Evolutionary conservation across 2,797 vertebrate species (phyloP).

Genomic region (Lepidocolaptes lacrymiger): DNA sequence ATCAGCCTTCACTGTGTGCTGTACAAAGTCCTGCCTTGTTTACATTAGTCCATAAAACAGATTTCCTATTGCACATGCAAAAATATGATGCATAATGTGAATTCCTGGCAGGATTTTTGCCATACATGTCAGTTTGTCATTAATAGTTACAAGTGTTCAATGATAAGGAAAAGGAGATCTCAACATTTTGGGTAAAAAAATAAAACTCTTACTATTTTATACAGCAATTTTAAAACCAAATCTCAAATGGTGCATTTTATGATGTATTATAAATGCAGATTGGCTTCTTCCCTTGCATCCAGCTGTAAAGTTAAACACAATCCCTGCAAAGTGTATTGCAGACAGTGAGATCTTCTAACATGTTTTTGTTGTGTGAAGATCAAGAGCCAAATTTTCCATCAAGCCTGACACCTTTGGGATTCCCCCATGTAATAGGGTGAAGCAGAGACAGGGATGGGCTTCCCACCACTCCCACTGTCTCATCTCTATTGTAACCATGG

Average conservation of each 20-base stretch:
- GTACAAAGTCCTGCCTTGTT: neutral
- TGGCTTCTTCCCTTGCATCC: neutral
- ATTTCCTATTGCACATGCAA: neutral
- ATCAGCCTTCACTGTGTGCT: neutral
- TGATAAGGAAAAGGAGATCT: neutral
- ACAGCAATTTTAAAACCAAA: neutral
- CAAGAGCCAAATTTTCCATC: neutral
- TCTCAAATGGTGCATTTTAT: neutral
- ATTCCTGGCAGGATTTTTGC: neutral
- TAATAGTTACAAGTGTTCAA: neutral
- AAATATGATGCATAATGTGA: neutral
- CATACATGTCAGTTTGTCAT: neutral
- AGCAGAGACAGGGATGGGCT: neutral
- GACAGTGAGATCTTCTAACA: neutral
- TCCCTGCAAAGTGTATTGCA: neutral
- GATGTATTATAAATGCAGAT: neutral
- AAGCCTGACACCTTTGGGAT: neutral
- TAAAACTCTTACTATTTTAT: neutral
- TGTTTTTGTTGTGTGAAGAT: neutral
- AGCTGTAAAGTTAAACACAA: neutral
- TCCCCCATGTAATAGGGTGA: neutral
- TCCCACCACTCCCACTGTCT: neutral
- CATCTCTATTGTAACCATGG: neutral
- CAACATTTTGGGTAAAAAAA: neutral
- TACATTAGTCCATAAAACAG: neutral